phyloP scores from a whole-genome alignment of 2,113 vertebrate genomes.

The Melanerpes formicivorus region DNA sequence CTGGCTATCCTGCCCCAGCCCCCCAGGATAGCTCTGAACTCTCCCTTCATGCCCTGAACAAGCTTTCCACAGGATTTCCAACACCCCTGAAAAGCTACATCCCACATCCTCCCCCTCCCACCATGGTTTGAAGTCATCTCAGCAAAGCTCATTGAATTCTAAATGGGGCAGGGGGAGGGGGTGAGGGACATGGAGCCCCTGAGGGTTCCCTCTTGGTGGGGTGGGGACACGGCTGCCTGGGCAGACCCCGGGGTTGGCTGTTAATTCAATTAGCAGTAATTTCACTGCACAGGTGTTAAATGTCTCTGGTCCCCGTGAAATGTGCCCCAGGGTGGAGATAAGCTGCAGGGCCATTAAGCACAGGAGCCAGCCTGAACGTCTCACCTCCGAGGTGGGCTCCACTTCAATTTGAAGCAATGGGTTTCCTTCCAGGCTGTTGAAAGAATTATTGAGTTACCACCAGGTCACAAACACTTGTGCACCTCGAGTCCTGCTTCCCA shows the following conservation, averaged over 20 bases:
- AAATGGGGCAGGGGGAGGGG: neutral
- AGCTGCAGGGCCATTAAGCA: neutral
- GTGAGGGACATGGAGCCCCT: neutral
- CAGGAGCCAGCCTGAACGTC: constrained; percentile 29
- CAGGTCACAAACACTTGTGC: rapidly evolving
- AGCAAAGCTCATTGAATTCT: neutral
- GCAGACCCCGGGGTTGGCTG: neutral
- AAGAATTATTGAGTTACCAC: neutral
- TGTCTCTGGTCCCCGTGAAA: neutral
- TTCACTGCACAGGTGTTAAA: constrained; percentile 35
- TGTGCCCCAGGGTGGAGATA: neutral
- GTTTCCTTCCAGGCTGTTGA: constrained; percentile 88
- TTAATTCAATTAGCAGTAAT: neutral
- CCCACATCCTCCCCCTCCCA: neutral
- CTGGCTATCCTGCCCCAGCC: rapidly evolving
- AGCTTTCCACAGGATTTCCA: neutral
- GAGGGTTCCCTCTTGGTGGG: neutral
- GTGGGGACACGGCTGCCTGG: neutral
- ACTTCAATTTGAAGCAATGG: constrained; percentile 98
- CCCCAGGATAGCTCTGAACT: neutral
- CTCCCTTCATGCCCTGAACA: rapidly evolving
- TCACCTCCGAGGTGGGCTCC: constrained; percentile 95
- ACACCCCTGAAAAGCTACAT: neutral
- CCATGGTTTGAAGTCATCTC: neutral
- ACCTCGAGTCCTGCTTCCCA: rapidly evolving